A percentile compares a stretch with the other conserved stretches of the same genome.
Conservation (phyloP, 2,113 vertebrate species). For the Phylloscopus trochiloides region DNA sequence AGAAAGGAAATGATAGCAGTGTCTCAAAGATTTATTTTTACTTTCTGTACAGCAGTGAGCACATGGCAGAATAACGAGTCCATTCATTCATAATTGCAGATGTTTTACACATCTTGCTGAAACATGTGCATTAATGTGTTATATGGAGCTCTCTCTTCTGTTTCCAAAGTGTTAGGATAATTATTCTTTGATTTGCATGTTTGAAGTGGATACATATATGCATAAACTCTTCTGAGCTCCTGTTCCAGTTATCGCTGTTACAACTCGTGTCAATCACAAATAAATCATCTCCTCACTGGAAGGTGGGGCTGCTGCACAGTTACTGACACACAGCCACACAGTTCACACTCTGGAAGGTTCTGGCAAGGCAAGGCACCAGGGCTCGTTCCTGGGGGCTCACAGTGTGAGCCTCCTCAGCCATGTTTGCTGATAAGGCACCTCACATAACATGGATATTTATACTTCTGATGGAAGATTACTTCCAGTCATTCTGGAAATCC, state of each 20-base stretch:
- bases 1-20: constrained; percentile 45
- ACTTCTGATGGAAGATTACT: background rate
- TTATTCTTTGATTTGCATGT: constrained; percentile 10
- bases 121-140: constrained; percentile 7
- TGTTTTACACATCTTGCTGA: constrained; percentile 60
- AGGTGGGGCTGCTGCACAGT: background rate
- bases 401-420: background rate
- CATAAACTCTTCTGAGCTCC: background rate
- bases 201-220: background rate
- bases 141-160: background rate
- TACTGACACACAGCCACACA: background rate
- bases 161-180: background rate
- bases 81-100: constrained; percentile 58
- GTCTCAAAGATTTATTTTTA: constrained; percentile 65
- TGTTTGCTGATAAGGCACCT: background rate
- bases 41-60: constrained; percentile 32
- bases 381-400: background rate
- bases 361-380: background rate
- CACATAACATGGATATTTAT: background rate
- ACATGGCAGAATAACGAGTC: constrained; percentile 24
- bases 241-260: background rate
- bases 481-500: background rate
- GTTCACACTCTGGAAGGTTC: background rate
- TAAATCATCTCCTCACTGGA: background rate
- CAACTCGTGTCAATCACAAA: background rate